Percentiles rank a stretch among this genome's conserved stretches.
These are phyloP conservation scores for Catharus minimus DNA, from an alignment of 2,113 vertebrate species.

Conservation along the genomic window DNA sequence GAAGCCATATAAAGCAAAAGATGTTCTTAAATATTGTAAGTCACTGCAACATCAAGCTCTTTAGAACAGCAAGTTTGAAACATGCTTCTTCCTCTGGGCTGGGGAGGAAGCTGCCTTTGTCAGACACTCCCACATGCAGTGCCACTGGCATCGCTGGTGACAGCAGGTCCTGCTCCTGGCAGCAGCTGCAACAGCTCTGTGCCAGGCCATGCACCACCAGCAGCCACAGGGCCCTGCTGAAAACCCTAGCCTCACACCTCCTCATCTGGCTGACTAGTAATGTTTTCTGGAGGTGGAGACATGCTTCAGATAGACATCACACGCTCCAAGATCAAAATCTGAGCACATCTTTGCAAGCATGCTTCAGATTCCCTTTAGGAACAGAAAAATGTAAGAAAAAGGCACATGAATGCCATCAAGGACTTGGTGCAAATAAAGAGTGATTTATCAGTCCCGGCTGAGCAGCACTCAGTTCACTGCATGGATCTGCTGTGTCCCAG, in stretches of 20 bases:
- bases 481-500: neutral
- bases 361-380: neutral
- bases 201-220: neutral
- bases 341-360: neutral
- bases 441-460: neutral
- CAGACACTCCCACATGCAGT: neutral
- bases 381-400: neutral
- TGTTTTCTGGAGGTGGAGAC: neutral
- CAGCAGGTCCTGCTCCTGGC: neutral
- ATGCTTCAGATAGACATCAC: neutral
- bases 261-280: neutral
- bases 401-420: neutral
- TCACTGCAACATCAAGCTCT: neutral
- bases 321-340: neutral
- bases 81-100: neutral
- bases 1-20: neutral
- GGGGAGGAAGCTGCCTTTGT: neutral
- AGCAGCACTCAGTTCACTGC: neutral
- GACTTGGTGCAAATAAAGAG: neutral
- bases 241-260: neutral
- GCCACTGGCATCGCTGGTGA: neutral
- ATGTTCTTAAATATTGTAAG: neutral
- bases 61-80: neutral
- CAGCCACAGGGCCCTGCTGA: neutral
- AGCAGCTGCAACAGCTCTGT: neutral